Base-by-base conservation (phyloP, 2,888 invertebrate genomes). In the Physocephala rufipes region DNA sequence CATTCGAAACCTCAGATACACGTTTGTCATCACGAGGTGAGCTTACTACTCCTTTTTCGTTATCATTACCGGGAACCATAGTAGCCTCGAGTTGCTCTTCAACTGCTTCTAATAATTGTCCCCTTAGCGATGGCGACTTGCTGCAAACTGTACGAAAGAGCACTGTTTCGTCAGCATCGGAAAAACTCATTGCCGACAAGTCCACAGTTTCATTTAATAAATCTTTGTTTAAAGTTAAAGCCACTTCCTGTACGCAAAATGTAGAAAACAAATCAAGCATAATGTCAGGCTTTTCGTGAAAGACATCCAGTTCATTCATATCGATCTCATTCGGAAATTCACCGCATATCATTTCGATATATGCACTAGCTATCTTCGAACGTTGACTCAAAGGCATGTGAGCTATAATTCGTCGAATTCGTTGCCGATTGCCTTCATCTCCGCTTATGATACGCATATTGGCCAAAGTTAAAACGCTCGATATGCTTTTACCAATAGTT, bases 341-440 rank as follows among this genome's bases (percentile, higher is more conserved):
- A 5, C 77, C 74, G 80, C 84, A 83, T 9, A 85, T 74, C 24
- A 75, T 78, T 26, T 84, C 81, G 47, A 83, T 72, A 67, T 79
- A 77, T 0, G 78, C 75, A 0, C 80, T 79, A 0, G 79, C 78
- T 24, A 82, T 66, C 47, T 82, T 80, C 15, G 79, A 75, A 19
- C 81, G 81, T 63, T 85, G 82, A 3, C 79, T 79, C 3, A 70
- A 66, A 2, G 75, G 77, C 81, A 83, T 82, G 53, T 79, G 78
- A 2, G 75, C 77, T 1, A 85, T 78, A 3, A 86, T 74, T 19
- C 79, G 77, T 2, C 84, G 81, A 71, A 86, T 83, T 43, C 86
- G 81, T 68, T 85, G 86, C 5, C 89, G 83, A 43, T 88, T 87
- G 7, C 88, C 87, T 69, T 89, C 89, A 74, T 89, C 89, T 0